Evolutionary conservation across 1,140 invertebrate species (phyloP), one percentile per base, ranked within the genome.

Genomic region (Eumaeus atala): DNA sequence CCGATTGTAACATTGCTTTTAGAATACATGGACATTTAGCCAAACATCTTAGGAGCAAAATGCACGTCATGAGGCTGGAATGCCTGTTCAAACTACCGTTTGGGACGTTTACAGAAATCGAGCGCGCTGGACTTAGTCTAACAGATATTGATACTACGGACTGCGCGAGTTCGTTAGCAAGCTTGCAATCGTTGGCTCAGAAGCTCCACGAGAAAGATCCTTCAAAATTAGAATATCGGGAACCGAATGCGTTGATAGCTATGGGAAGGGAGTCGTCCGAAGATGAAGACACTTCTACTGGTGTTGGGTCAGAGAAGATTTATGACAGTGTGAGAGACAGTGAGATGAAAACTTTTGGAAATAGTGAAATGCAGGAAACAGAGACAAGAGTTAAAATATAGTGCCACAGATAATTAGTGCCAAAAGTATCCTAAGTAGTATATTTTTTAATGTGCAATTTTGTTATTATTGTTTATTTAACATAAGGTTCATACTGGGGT

Each of bases 51-150:
- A 91, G 97, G 37, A 98, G 96, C 33, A 98, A 98, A 89, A 95
- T 96, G 91, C 98, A 99, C 76, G 97, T 99, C 17, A 96, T 97
- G 92, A 94, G 95, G 71, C 89, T 99, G 38, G 97, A 98, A 82
- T 96, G 95, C 81, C 84, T 97, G 28, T 95, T 92, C 40, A 98
- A 98, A 87, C 81, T 99, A 57, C 97, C 97, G 0, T 97, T 97
- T 74, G 97, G 97, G n/a, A 96, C 96, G 28, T 98, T 96, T 76
- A 96, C 96, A 18, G 96, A 97, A 87, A 94, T 98, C 72, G 97
- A 98, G 83, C 89, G 96, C 18, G 95, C 94, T 14, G 95, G 96
- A 38, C 91, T 96, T 42, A 95, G 95, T 84, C 89, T 97, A 57
- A 97, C 95, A 60, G 96, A 97, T 83, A 98, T 97, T 69, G 96